Base-by-base conservation (phyloP, 2,113 vertebrate genomes). In the Turnix velox region DNA sequence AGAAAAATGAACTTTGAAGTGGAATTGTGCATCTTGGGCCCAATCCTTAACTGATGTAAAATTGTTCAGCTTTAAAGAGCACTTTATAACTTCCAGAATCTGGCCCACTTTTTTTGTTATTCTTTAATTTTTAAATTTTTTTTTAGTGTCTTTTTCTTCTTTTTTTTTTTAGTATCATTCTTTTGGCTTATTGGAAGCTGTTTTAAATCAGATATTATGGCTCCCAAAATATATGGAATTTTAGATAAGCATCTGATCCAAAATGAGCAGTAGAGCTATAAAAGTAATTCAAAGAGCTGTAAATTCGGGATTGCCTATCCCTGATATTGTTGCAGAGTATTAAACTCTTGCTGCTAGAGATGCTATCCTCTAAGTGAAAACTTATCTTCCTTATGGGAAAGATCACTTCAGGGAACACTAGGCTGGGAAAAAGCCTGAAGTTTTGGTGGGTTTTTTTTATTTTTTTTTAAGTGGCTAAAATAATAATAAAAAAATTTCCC, bases 361-460 rank as follows among this genome's bases (percentile, higher is more conserved):
- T 96, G 76, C 79, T 95, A 90, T 89, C 88, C 90, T 95, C 65
- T 95, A 91, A 93, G 88, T 96, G 93, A 91, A 96, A 95, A 94
- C 87, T 94, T 91, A 93, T 96, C 80, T 96, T 94, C 62, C 74
- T 84, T 95, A 82, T 71, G 69, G 82, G 79, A 92, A 96, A 87
- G 78, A 96, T 93, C 88, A 91, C 67, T 95, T 94, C 63, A 73
- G 59, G 92, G 77, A 93, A 90, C 78, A 90, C 80, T 82, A 25
- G 5, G 18, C 66, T 87, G 46, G 78, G 78, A 92, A 79, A 62
- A 81, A 69, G 42, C 71, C 37, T 71, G n/a, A 27, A 33, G 10
- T 18, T 39, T n/a, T n/a, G n/a, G n/a, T n/a, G n/a, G n/a, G n/a
- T n/a, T n/a, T n/a, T n/a, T n/a, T n/a, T n/a, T n/a, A n/a, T n/a